Evolutionary conservation across 2,113 vertebrate species (phyloP).

Genomic region (human (Homo sapiens)): DNA sequence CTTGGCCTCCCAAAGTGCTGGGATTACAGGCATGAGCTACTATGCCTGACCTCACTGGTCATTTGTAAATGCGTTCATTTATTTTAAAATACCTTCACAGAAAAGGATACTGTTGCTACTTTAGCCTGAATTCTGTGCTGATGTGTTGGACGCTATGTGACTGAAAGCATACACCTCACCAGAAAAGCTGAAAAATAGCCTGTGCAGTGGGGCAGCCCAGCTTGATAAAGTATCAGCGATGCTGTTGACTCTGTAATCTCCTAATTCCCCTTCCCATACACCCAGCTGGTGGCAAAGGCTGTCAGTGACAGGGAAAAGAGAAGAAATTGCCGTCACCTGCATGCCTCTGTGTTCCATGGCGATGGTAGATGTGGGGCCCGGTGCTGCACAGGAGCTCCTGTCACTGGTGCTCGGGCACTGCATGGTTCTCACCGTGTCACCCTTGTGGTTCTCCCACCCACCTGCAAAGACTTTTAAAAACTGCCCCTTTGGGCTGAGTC

Average conservation of each 20-base stretch:
- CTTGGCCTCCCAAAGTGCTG: no score
- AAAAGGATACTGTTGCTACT: neutral
- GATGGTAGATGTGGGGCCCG: neutral
- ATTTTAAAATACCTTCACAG: neutral
- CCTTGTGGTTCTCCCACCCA: neutral
- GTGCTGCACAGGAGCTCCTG: rapidly evolving
- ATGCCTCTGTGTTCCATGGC: no score
- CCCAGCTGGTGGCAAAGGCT: neutral
- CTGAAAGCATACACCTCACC: neutral
- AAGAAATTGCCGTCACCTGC: neutral
- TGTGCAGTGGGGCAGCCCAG: neutral
- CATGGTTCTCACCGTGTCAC: rapidly evolving
- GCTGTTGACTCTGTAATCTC: neutral
- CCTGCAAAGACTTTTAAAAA: neutral
- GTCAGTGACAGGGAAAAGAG: neutral
- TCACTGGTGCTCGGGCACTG: rapidly evolving
- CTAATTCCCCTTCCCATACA: neutral
- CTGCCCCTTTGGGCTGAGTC: neutral
- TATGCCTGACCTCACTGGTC: neutral
- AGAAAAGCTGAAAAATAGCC: neutral
- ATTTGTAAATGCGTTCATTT: neutral
- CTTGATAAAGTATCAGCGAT: neutral
- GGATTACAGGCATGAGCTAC: no score
- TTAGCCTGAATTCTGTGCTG: neutral
- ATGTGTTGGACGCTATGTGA: neutral